Evolutionary conservation across 2,113 vertebrate genomes (phyloP), one percentile per base, ranked within the genome.

Genomic region (Lethenteron camtschaticum): DNA sequence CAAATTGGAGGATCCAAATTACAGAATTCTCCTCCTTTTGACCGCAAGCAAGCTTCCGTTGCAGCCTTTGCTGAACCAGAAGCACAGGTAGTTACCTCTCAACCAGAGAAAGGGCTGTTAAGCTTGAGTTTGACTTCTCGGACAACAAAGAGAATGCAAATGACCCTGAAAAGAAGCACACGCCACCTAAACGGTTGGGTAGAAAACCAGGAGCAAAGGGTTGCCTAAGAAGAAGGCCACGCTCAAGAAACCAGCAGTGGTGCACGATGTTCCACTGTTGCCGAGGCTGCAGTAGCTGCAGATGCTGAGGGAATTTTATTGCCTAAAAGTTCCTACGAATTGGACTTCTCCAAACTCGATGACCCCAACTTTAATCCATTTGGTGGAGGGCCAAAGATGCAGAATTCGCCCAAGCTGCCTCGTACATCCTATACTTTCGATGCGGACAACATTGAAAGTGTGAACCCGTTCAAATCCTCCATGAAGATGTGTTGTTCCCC

Each of bases 51-150:
- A 2, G 9, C 10, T 2, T 59, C 8, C 68, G 12, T 69, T 72
- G 75, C 70, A 2, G 10, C 14, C 41, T 41, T 41, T 41, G 41
- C 41, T 41, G 41, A 41, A n/a, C 74, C 71, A 2, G 57, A 70
- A 7, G 2, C 9, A 18, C 66, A 56, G 56, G 76, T 76, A 10
- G 69, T 57, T 1, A 72, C 72, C 3, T 1, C 2, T 9, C 5
- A 73, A 10, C 55, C 56, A 16, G 79, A 77, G 55, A 57, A 72
- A 2, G 76, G 63, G 77, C 81, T 1, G 8, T 84, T 57, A 81
- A 80, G 73, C 77, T 89, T 2, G 89, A 90, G 74, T 85, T 87
- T 73, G 83, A 83, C 73, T 86, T 88, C 41, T 41, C 41, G 6
- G 41, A 41, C 41, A 41, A 41, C 41, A 41, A 41, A 41, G 78